A percentile compares a stretch with the other conserved stretches of the same genome.
Conservation (phyloP, 37 sponge, comb jelly and placozoan genomes). For the Cladorhizidae sp. region DNA sequence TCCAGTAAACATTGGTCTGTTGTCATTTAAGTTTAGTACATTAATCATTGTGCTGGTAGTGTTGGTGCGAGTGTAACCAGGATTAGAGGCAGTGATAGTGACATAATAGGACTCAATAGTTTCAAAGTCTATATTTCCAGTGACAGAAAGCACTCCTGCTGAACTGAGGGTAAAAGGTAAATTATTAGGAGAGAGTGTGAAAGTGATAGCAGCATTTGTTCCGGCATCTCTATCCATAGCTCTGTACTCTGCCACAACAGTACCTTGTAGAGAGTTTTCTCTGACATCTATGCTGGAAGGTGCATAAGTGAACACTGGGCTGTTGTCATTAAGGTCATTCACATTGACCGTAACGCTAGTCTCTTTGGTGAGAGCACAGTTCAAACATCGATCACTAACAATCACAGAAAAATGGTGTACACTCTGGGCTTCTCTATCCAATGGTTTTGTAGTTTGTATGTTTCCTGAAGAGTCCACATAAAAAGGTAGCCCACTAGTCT, state of each 20-base stretch:
- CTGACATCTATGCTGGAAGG: constrained; percentile 11
- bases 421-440: constrained; percentile 27
- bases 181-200: constrained; percentile 21
- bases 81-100: constrained; percentile 54
- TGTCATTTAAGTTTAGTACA: constrained; percentile 55
- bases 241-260: constrained; percentile 8
- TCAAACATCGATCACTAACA: constrained; percentile 42
- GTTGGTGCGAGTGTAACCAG: background rate
- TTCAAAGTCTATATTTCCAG: constrained; percentile 45
- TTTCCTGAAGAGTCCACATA: constrained; percentile 27
- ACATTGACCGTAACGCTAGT: constrained; percentile 40
- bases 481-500: background rate
- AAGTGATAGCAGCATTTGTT: constrained; percentile 57
- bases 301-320: constrained; percentile 40
- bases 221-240: constrained; percentile 68
- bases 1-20: constrained; percentile 31
- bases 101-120: constrained; percentile 6
- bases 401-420: constrained; percentile 7
- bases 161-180: constrained; percentile 13
- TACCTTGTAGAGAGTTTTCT: constrained; percentile 14
- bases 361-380: constrained; percentile 3
- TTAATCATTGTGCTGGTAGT: background rate
- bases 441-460: constrained; percentile 9
- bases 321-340: constrained; percentile 67
- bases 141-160: constrained; percentile 23